Percentiles rank a stretch among this genome's conserved stretches.
phyloP scores from a whole-genome alignment of 2,797 vertebrate species.

The Sylvia borin region DNA sequence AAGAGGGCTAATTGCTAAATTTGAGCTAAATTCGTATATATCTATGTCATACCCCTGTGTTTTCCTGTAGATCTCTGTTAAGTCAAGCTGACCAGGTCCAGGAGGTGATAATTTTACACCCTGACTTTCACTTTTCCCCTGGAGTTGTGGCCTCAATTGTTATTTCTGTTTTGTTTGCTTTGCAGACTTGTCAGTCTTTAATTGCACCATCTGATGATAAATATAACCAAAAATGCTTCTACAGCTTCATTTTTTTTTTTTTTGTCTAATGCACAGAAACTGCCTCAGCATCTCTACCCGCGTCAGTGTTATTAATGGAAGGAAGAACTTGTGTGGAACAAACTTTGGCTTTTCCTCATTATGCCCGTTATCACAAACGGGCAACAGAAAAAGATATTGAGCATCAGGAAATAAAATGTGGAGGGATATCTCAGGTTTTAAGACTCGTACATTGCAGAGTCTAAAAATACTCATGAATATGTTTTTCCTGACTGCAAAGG shows the following conservation, averaged over 20 bases:
- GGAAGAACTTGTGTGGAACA: not conserved
- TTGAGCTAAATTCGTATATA: not conserved
- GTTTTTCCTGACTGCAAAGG: not conserved
- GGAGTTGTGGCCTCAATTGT: not conserved
- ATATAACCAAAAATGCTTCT: not conserved
- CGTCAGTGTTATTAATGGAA: not conserved
- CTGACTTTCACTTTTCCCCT: not conserved
- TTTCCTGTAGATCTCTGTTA: not conserved
- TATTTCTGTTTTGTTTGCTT: constrained; percentile 29
- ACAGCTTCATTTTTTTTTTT: not conserved
- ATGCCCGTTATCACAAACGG: not conserved
- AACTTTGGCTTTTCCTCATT: not conserved
- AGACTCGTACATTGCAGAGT: not conserved
- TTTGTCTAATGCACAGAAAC: not conserved
- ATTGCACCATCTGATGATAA: not conserved
- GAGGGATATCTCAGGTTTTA: not conserved
- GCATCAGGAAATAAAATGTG: not conserved
- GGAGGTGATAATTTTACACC: not conserved
- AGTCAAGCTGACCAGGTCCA: not conserved
- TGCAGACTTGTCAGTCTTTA: not conserved
- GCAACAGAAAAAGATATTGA: not conserved
- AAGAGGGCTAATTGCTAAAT: not conserved
- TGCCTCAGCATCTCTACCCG: not conserved
- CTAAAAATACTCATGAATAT: not conserved
- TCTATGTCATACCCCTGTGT: not conserved